These are phyloP conservation scores for Rhombomys opimus DNA, from an alignment of 2,113 vertebrate genomes.

Conservation along the genomic window DNA sequence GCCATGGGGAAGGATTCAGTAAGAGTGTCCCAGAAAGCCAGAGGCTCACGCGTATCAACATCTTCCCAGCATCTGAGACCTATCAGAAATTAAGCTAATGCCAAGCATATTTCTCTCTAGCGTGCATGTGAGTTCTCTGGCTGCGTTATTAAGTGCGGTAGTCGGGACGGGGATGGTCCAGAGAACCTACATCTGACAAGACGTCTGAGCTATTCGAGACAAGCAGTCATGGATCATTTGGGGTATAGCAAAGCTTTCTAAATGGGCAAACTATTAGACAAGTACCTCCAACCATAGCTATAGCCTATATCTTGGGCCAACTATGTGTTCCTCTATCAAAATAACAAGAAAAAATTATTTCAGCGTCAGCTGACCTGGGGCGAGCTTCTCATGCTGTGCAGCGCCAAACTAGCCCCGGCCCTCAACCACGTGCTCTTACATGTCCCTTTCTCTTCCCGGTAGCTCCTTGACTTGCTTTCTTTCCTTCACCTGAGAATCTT, in stretches of 20 bases:
- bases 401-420: neutral
- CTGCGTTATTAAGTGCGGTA: neutral
- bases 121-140: neutral
- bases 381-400: neutral
- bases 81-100: neutral
- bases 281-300: neutral
- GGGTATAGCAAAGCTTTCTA: neutral
- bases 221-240: neutral
- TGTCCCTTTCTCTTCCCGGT: neutral
- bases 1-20: neutral
- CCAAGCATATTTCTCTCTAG: neutral
- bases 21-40: conserved; percentile 16
- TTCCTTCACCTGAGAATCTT: neutral
- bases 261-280: neutral
- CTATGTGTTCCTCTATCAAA: neutral
- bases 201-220: neutral
- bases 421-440: neutral
- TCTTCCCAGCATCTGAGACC: neutral
- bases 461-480: neutral
- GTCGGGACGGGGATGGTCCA: neutral
- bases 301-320: neutral
- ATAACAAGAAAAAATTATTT: neutral
- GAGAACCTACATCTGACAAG: neutral
- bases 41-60: neutral
- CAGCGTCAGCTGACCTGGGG: neutral